phyloP scores from a whole-genome alignment of 2,113 vertebrate genomes.

The Dolichallabes microphthalmus region DNA sequence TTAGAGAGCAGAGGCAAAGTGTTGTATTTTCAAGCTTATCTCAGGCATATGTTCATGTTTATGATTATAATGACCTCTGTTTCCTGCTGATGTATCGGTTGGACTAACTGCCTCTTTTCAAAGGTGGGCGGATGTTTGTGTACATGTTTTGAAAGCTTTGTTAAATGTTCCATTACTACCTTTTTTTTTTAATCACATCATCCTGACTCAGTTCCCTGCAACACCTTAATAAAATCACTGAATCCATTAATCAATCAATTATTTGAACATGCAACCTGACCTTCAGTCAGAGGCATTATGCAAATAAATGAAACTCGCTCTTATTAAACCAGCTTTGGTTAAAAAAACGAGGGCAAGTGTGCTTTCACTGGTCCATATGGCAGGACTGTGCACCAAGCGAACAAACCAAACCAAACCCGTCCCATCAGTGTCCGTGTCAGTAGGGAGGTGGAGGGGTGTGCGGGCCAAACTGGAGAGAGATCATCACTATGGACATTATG shows the following conservation, averaged over 20 bases:
- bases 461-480: background rate
- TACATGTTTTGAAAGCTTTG: slow-evolving; percentile 5
- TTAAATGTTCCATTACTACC: background rate
- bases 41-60: background rate
- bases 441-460: background rate
- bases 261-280: slow-evolving; percentile 2
- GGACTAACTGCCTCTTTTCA: background rate
- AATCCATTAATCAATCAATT: slow-evolving; percentile 17
- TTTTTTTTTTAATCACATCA: slow-evolving; percentile 10
- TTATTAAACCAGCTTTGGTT: background rate
- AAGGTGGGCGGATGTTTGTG: slow-evolving; percentile 18
- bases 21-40: slow-evolving; percentile 2
- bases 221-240: background rate
- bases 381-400: background rate
- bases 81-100: slow-evolving; percentile 7
- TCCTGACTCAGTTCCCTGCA: slow-evolving; percentile 1
- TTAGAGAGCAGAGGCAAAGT: background rate
- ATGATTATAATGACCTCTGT: background rate
- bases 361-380: background rate
- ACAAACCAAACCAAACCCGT: background rate
- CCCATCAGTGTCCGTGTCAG: background rate
- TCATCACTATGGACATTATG: background rate
- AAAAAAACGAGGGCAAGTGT: background rate
- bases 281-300: background rate
- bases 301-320: slow-evolving; percentile 4